Evolutionary conservation across 2,888 invertebrate species (phyloP), one percentile per base, ranked within the genome.

Genomic region (Suillia variegata): DNA sequence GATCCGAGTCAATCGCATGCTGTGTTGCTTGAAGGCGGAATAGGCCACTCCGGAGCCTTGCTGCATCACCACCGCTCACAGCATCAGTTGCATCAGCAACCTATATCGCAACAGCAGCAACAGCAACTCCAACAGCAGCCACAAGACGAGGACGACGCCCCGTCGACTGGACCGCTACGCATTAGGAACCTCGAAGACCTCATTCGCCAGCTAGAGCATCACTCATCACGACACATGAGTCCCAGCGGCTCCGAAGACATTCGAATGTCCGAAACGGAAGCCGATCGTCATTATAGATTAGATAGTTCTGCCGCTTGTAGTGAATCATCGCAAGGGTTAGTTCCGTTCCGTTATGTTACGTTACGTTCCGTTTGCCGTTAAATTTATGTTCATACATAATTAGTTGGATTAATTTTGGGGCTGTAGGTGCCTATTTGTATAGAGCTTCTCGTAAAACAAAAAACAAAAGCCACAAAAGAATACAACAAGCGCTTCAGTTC

Each of bases 231-330:
- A 20, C 93, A 93, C 82, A 92, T 93, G 90, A 94, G 93, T 77
- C 94, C 94, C 54, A 92, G 92, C 70, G 94, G 93, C 62, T 94
- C 94, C 17, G 94, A 94, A 80, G 95, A 95, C 76, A 93, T 94
- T 77, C 82, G 85, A 70, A 85, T 86, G 83, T 93, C 94, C 58
- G 95, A 95, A 83, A 91, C 92, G 54, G 95, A 95, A 80, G 91
- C 91, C 55, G 94, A 95, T 80, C 87, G 94, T 58, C 93, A 92
- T 82, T 93, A 92, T 83, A 86, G 93, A 83, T 87, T 91, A 83
- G 94, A 94, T 85, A 85, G 91, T 72, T 87, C 87, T 66, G 84
- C 84, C 73, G 86, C 86, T 75, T 88, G 86, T 84, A 91, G 90
- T 83, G 89, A 89, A 82, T 88, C 88, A 75, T 89, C 89, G 70